These are phyloP conservation scores for Drosophila tripunctata DNA, from an alignment of 2,888 invertebrate genomes.

Conservation along the genomic window DNA sequence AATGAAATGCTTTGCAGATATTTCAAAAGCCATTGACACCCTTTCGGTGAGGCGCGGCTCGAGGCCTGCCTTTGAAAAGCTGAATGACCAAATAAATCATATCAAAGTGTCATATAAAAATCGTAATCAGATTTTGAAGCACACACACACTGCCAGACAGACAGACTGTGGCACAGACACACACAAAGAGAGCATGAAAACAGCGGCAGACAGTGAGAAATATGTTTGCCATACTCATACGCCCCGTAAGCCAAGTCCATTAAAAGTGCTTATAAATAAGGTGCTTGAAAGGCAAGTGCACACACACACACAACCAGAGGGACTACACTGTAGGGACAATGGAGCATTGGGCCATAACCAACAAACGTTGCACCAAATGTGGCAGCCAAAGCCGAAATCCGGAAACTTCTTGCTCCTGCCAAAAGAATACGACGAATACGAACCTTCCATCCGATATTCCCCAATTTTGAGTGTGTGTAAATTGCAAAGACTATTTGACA, in stretches of 20 bases:
- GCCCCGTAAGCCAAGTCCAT: constrained; percentile 76
- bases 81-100: constrained; percentile 84
- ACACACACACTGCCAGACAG: constrained; percentile 52
- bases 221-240: constrained; percentile 60
- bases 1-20: constrained; percentile 74
- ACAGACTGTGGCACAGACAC: constrained; percentile 27
- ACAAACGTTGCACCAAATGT: constrained; percentile 73
- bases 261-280: constrained; percentile 81
- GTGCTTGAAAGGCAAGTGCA: constrained; percentile 80
- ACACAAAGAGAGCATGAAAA: constrained; percentile 10
- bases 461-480: constrained; percentile 71
- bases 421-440: too few relatives aligned
- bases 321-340: constrained; percentile 47
- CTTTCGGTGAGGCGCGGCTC: constrained; percentile 68
- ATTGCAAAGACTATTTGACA: constrained; percentile 80
- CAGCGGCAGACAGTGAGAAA: constrained; percentile 42
- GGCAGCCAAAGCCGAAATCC: constrained; percentile 45
- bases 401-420: constrained; percentile 33
- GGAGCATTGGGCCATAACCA: constrained; percentile 71
- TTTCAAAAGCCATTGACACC: constrained; percentile 82
- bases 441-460: constrained; percentile 7
- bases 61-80: constrained; percentile 78
- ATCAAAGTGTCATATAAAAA: constrained; percentile 84
- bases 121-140: constrained; percentile 84
- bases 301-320: constrained; percentile 17